A percentile compares a stretch with the other conserved stretches of the same genome.
Conservation (phyloP, 1,140 invertebrate genomes). For the Drosophila orosa region DNA sequence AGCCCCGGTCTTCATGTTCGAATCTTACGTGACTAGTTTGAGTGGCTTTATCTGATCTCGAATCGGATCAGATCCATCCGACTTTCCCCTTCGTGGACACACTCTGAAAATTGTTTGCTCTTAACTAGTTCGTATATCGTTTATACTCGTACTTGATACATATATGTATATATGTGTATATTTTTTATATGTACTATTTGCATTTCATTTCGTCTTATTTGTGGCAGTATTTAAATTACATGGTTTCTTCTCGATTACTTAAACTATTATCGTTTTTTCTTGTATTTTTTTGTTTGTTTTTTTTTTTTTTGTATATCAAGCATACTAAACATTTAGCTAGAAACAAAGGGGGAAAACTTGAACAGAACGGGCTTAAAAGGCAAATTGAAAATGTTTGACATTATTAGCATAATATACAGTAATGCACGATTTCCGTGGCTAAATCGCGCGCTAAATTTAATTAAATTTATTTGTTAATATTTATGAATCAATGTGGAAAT, state of each 20-base stretch:
- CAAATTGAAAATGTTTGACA: conserved; percentile 80
- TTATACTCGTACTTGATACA: conserved; percentile 51
- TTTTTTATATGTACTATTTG: conserved; percentile 54
- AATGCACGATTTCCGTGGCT: conserved; percentile 23
- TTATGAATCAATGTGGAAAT: conserved; percentile 66
- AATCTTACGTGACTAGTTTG: conserved; percentile 62
- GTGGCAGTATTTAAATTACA: conserved; percentile 82
- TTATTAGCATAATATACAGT: conserved; percentile 69
- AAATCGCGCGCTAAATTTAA: conserved; percentile 39
- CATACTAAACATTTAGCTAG: conserved; percentile 73
- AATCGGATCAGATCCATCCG: background rate
- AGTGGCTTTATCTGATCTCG: conserved; percentile 10
- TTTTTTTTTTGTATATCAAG: conserved; percentile 43
- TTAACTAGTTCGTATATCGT: conserved; percentile 54
- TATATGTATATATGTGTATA: conserved; percentile 45
- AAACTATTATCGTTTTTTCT: conserved; percentile 22
- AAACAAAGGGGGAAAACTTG: conserved; percentile 34
- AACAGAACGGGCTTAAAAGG: conserved; percentile 61
- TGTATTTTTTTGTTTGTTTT: conserved; percentile 5
- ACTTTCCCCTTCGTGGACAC: conserved; percentile 15
- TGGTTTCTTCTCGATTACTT: conserved; percentile 50
- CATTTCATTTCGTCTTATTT: conserved; percentile 73
- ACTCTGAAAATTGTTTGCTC: conserved; percentile 43
- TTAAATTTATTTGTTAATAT: conserved; percentile 50
- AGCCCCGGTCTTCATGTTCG: conserved; percentile 71